Base-by-base conservation (phyloP, 53 echinoderm and acorn worm genomes). In the Actinopyga echinites region DNA sequence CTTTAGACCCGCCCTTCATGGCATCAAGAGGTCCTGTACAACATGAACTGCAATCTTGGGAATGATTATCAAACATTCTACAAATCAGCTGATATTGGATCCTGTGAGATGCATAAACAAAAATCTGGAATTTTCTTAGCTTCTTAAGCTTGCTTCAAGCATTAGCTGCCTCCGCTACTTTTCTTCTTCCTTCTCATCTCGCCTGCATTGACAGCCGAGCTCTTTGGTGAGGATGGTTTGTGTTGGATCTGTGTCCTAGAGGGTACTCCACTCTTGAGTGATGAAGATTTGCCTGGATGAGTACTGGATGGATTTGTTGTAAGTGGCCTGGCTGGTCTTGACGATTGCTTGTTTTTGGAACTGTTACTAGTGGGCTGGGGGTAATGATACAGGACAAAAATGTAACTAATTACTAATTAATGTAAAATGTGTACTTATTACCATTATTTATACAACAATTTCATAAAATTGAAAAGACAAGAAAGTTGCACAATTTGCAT, bases 121-220 rank as follows among this genome's bases (percentile, higher is more conserved):
- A 40, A 5, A 49, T 11, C 12, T 11, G 12, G 12, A 13, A 8
- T 12, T 28, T 63, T 60, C 10, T 56, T 56, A 56, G 21, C 17
- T 56, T 56, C 2, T 9, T 28, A 68, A 38, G 34, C 68, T 68
- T 68, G 68, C 20, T 68, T 36, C 68, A 38, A 68, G 68, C 35
- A 68, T 68, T 38, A 68, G 21, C 68, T 68, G 4, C 68, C 68
- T 22, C 38, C 38, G 6, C 40, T 38, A 31, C 40, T 68, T 38
- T 68, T 68, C 68, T 68, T 68, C 34, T 68, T 68, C n/a, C 68
- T 68, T 38, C 68, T 68, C 35, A 34, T 35, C 22, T 68, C 68
- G 5, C 68, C 38, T 9, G 22, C 17, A 19, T 8, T 21, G 68
- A 68, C 35, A 5, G 68, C 35, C 4, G 68, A 34, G 21, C 35